Percentiles rank a stretch among this genome's conserved stretches.
phyloP scores from a whole-genome alignment of 2,888 invertebrate species.

The Eurois occulta region DNA sequence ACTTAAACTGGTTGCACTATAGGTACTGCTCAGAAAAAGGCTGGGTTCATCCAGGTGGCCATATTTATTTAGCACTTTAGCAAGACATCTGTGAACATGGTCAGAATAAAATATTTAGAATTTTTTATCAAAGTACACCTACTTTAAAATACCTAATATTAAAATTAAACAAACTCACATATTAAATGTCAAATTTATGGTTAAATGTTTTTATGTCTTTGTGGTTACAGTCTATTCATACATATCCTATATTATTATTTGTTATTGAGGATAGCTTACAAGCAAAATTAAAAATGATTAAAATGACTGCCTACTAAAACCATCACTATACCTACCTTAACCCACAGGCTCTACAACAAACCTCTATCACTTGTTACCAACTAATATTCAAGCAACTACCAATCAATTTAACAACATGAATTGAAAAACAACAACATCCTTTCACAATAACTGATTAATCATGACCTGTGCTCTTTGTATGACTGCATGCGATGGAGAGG shows the following conservation, averaged over 20 bases:
- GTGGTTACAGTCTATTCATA: neutral
- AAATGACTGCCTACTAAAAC: neutral
- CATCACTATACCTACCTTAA: neutral
- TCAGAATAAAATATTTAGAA: neutral
- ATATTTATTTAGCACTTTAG: neutral
- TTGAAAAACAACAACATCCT: slow-evolving; percentile 23
- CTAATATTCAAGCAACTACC: neutral
- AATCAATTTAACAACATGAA: slow-evolving; percentile 5
- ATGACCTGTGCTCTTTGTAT: neutral
- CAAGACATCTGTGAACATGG: neutral
- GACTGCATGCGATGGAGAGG: slow-evolving; percentile 13
- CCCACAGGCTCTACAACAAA: neutral
- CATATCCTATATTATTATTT: neutral
- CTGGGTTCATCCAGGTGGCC: neutral
- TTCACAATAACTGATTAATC: slow-evolving; percentile 34
- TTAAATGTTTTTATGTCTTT: neutral
- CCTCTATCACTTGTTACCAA: neutral
- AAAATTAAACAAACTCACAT: neutral
- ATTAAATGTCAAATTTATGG: too few relatives aligned
- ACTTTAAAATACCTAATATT: neutral
- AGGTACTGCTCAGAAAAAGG: neutral
- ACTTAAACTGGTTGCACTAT: neutral
- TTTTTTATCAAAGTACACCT: neutral
- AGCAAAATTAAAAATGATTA: neutral
- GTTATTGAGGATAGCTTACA: neutral